Evolutionary conservation across 2,113 vertebrate species (phyloP).

Genomic region (Thermophis baileyi): DNA sequence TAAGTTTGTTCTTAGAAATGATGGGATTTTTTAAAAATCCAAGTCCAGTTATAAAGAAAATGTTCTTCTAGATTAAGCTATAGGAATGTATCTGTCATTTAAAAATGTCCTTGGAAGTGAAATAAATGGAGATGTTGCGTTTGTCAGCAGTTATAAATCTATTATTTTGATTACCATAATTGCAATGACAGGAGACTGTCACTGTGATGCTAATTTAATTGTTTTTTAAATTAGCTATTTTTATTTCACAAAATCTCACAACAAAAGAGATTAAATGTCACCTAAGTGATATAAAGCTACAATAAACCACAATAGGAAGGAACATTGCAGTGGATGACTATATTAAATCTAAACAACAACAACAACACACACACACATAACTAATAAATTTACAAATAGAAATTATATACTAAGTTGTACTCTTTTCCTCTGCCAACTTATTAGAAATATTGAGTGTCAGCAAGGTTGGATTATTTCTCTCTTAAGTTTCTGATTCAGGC

Average conservation of each 20-base stretch:
- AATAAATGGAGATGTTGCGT: neutral
- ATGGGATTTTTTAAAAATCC: neutral
- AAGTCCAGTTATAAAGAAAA: slow-evolving; percentile 27
- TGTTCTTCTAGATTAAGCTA: neutral
- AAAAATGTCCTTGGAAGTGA: neutral
- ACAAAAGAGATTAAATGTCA: slow-evolving; percentile 9
- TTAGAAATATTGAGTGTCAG: neutral
- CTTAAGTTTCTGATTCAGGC: neutral
- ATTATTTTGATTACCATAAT: fast-evolving
- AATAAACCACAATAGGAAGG: neutral
- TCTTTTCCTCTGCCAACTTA: neutral
- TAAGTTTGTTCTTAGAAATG: slow-evolving; percentile 10
- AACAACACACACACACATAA: neutral
- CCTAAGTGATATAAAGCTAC: neutral
- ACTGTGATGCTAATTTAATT: neutral
- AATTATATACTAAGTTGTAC: neutral
- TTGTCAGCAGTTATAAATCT: neutral
- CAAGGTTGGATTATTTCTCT: neutral
- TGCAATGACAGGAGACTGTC: neutral
- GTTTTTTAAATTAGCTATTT: neutral
- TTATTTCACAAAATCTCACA: neutral
- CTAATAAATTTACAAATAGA: neutral
- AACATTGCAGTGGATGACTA: neutral
- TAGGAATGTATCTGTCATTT: fast-evolving
- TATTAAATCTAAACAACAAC: neutral